A percentile compares a stretch with the other conserved stretches of the same genome.
Conservation (phyloP, 2,888 invertebrate species). For the Syrista parreyssii region DNA sequence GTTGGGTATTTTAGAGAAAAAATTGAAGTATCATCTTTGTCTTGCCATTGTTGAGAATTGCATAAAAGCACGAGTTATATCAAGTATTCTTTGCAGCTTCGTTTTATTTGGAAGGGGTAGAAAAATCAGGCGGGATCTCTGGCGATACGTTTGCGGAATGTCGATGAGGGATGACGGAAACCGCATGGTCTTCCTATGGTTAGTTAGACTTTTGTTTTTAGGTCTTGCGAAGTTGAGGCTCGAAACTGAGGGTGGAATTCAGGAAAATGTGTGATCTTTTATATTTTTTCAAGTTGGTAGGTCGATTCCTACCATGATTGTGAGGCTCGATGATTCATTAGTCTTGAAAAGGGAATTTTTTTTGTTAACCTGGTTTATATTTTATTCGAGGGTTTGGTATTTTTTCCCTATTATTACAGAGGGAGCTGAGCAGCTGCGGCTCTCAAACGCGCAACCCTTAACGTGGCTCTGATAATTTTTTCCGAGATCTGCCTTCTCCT, state of each 20-base stretch:
- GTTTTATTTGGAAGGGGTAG: background rate
- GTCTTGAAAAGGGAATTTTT: no score
- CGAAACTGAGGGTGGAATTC: background rate
- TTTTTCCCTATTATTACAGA: background rate
- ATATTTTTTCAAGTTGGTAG: background rate
- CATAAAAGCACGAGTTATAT: background rate
- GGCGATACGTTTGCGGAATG: background rate
- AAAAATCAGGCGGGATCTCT: background rate
- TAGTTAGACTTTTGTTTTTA: background rate
- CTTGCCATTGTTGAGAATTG: background rate
- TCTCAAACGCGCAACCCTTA: background rate
- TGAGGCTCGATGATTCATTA: no score
- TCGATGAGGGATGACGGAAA: background rate
- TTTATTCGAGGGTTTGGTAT: background rate
- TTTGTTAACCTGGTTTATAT: no score
- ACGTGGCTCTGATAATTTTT: background rate
- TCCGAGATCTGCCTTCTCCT: constrained; percentile 10
- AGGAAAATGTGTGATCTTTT: background rate
- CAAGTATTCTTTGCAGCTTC: background rate
- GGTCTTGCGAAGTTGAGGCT: background rate
- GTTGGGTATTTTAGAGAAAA: background rate
- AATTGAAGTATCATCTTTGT: background rate
- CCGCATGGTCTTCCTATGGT: background rate
- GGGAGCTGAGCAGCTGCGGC: background rate
- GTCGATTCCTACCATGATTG: no score